Conservation (phyloP, 2,113 vertebrate genomes). For the Etheostoma cragini region DNA sequence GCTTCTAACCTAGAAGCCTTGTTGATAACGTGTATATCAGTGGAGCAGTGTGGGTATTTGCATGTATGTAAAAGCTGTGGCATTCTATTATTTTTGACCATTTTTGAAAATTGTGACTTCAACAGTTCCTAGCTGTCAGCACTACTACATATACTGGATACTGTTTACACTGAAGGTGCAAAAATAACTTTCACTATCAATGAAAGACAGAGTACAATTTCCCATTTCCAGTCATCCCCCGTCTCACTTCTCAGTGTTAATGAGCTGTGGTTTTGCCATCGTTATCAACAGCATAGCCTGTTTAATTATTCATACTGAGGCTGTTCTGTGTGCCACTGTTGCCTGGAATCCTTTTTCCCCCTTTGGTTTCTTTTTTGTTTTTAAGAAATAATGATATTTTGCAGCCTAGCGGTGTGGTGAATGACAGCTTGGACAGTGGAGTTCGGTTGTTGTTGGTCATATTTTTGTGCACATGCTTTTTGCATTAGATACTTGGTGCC, state of each 20-base stretch:
- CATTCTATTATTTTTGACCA: not conserved
- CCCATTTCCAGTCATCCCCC: slow-evolving; percentile 50
- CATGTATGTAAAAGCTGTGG: not conserved
- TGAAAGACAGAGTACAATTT: slow-evolving; percentile 29
- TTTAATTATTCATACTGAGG: slow-evolving; percentile 74
- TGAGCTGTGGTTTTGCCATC: slow-evolving; percentile 56
- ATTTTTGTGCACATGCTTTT: not conserved
- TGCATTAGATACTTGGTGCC: slow-evolving; percentile 20
- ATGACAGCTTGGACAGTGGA: slow-evolving; percentile 17
- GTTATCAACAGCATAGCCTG: slow-evolving; percentile 56
- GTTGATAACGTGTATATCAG: slow-evolving; percentile 21
- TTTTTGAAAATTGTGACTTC: not conserved
- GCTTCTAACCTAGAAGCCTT: slow-evolving; percentile 20
- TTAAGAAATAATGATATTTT: slow-evolving; percentile 35
- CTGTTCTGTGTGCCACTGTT: slow-evolving; percentile 44
- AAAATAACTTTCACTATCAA: slow-evolving; percentile 34
- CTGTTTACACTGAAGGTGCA: slow-evolving; percentile 42
- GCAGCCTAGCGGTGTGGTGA: slow-evolving; percentile 40
- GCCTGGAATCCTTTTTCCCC: slow-evolving; percentile 38
- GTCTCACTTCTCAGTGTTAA: slow-evolving; percentile 64
- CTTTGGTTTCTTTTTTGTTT: not conserved
- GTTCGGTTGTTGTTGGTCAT: slow-evolving; percentile 1
- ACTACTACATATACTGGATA: not conserved
- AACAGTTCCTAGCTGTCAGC: not conserved
- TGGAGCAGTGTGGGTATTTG: not conserved